phyloP scores from a whole-genome alignment of 2,113 vertebrate genomes.

The Pterocles burchelli region DNA sequence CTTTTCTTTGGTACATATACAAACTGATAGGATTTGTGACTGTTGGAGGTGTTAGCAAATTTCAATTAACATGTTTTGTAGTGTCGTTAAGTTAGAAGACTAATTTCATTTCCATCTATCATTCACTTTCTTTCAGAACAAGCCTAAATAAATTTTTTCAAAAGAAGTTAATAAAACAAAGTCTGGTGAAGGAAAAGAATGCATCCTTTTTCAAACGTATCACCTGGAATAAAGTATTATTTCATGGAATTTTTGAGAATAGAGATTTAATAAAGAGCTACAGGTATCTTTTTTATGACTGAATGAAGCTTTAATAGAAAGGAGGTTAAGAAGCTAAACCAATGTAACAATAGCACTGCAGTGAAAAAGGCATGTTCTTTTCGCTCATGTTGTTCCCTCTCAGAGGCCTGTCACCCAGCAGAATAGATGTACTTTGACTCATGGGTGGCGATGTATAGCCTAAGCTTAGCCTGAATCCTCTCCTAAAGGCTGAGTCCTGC shows the following conservation, averaged over 20 bases:
- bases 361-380: constrained; percentile 72
- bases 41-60: background rate
- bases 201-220: background rate
- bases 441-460: constrained; percentile 71
- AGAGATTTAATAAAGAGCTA: constrained; percentile 28
- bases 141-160: background rate
- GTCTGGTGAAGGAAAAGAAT: background rate
- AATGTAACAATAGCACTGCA: constrained; percentile 59
- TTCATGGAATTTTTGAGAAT: background rate
- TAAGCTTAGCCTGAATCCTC: constrained; percentile 72
- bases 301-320: constrained; percentile 60
- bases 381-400: constrained; percentile 52
- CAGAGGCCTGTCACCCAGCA: constrained; percentile 73
- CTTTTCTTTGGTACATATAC: background rate
- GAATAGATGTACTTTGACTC: constrained; percentile 75
- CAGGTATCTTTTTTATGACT: background rate
- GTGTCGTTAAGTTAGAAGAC: background rate
- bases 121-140: background rate
- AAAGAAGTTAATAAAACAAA: background rate
- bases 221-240: background rate
- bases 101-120: background rate
- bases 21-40: background rate
- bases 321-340: constrained; percentile 79
- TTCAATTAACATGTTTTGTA: background rate
- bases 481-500: constrained; percentile 68